A percentile compares a stretch with the other conserved stretches of the same genome.
Evolutionary conservation across 2,797 vertebrate genomes (phyloP).

Genomic region (Myotis findleyi): DNA sequence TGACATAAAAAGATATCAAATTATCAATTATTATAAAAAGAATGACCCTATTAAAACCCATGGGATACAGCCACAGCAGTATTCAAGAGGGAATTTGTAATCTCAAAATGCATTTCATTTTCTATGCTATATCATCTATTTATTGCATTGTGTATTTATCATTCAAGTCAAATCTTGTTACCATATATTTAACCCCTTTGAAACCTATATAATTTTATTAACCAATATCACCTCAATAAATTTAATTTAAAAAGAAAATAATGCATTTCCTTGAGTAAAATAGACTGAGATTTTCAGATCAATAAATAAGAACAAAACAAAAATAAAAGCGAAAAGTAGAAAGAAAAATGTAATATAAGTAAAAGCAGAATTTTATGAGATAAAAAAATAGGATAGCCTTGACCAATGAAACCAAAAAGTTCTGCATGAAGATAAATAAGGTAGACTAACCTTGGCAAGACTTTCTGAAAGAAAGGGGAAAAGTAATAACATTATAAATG

Average conservation of each 20-base stretch:
- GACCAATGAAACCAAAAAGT: slow-evolving; percentile 1
- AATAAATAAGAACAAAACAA: slow-evolving; percentile 13
- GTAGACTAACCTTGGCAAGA: not conserved
- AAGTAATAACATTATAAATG: not conserved
- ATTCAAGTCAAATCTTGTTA: not conserved
- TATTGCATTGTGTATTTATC: not conserved
- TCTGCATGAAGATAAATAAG: slow-evolving; percentile 10
- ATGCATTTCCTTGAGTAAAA: not conserved
- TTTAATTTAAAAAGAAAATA: not conserved
- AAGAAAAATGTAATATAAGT: not conserved
- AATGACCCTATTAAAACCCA: not conserved
- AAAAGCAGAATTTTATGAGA: slow-evolving; percentile 41
- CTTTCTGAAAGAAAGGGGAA: not conserved
- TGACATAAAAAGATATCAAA: slow-evolving; percentile 30
- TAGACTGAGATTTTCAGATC: slow-evolving; percentile 30
- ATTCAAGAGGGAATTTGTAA: not conserved
- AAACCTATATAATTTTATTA: not conserved
- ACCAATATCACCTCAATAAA: not conserved
- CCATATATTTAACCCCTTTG: not conserved
- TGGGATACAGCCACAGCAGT: not conserved
- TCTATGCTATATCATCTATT: not conserved
- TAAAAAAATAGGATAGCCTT: not conserved
- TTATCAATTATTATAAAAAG: not conserved
- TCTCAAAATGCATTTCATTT: not conserved
- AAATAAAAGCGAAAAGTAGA: not conserved